Evolutionary conservation across 2,888 invertebrate genomes (phyloP), one percentile per base, ranked within the genome.

Genomic region (Apoderus coryli): DNA sequence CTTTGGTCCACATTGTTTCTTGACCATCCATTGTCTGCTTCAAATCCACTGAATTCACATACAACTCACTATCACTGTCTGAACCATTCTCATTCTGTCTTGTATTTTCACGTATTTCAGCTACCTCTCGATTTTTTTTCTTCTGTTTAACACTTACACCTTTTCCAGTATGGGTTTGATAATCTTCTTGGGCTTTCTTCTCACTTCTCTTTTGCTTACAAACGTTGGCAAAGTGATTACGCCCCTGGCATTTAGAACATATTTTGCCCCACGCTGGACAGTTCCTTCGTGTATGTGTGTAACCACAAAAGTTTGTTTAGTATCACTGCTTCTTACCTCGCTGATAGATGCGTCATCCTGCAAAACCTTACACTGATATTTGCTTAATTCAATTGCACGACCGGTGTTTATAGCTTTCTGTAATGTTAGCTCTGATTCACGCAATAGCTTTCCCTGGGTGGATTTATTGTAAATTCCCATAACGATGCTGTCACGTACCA

Each of bases 401-500:
- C 40, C 41, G 26, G 29, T 23, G 19, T 37, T 27, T 11, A 45
- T 32, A 13, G 40, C 37, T 22, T 37, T 35, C 7, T 37, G 23
- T 10, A 45, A 26, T 10, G 35, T 34, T n/a, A 43, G 15, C 4
- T 43, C 32, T 6, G 33, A 11, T 25, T 36, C 36, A 32, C 42
- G 15, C 14, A 45, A 26, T 19, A 45, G 13, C 25, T 33, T 29
- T 28, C 44, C 37, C 25, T 43, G 41, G n/a, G 39, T 28, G 10
- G 16, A 13, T 15, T 34, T 34, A 26, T 19, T 19, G n/a, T 19
- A 19, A 19, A 19, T 19, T 19, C 19, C 19, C 19, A 19, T 19
- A 12, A 46, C 41, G 14, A 43, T 33, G 23, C 35, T 27, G 22
- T 43, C 42, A 34, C 41, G 31, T 10, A 46, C 14, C 25, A 46